Base-by-base conservation (phyloP, 1,140 invertebrate species). In the Euwallacea fornicatus region DNA sequence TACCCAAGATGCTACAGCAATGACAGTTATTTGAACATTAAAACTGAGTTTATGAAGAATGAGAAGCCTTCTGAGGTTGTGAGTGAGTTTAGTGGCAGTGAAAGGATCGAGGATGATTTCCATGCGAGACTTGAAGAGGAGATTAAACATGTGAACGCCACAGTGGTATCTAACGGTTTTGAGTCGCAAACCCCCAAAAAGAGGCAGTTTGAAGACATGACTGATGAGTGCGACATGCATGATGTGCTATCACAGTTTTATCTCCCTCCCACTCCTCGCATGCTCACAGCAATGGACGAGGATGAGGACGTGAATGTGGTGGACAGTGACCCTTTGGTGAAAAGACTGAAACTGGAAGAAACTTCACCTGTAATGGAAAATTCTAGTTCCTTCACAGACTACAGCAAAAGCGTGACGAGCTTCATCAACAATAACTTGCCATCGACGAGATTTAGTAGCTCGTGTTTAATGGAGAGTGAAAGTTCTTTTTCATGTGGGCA, bases 221-320 rank as follows among this genome's bases (percentile, higher is more conserved):
- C 61, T n/a, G 80, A 87, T 70, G 86, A 86, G 74, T 85, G 84
- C 42, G 81, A 87, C 77, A 85, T 87, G 21, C 85, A 87, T 50
- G 87, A 87, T 68, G 87, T 88, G 0, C 80, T 89, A 0, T 89
- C 86, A 42, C 88, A 91, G 73, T 90, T 90, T 74, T 91, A 90
- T 78, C 88, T 90, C 79, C 88, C 90, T 54, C 86, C 87, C 0
- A 89, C 88, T 0, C 88, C 89, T 9, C 83, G 88, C 56, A 82
- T 90, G 71, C 82, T 91, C 55, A 88, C 89, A 6, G 86, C 88
- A 54, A 88, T 90, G 44, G 88, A 90, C 76, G 87, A 88, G 42
- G 83, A 83, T 58, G 84, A 85, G 65, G 83, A 83, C 59, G 81
- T 79, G 53, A 78, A 79, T 42, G 80, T 79, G 8, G 79, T 78